Evolutionary conservation across 2,113 vertebrate genomes (phyloP), one percentile per base, ranked within the genome.

Genomic region (Gadus chalcogrammus): DNA sequence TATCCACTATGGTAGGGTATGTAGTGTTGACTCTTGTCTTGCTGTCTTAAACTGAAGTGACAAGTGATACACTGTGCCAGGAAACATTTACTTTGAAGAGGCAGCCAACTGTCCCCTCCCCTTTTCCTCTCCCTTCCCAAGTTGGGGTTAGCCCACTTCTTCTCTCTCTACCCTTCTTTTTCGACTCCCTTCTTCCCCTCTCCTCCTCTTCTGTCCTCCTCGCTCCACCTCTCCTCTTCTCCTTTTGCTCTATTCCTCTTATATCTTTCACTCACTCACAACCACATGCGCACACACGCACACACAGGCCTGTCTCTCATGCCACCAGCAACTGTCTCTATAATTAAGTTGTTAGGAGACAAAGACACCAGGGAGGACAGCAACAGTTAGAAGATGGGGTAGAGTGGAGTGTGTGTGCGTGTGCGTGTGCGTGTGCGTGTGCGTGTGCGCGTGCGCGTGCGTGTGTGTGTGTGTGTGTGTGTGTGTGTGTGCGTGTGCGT

Each of bases 1-100:
- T 8, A 58, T 35, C 55, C n/a, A 7, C 16, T 13, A n/a, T 58
- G 55, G 15, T n/a, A 58, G 55, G 15, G 13, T 15, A 27, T 62
- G 24, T 17, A 65, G 17, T 64, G 27, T 64, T 64, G 22, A 27
- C 38, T 42, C 53, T 31, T 24, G 62, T 22, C 65, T 22, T 61
- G 20, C 52, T 56, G 27, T 31, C 75, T 48, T 16, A 38, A 66
- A 61, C 18, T 65, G 52, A 12, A 71, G 63, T 38, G 38, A 72
- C 65, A 35, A 73, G 27, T 38, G 3, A 77, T 75, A 13, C 15
- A 13, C 59, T 12, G 59, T 61, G 9, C 86, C 64, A 58, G 31
- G 9, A 13, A 64, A 84, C 90, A 92, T 80, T 91, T 92, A 92
- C 85, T 87, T 76, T 92, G 88, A 91, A 89, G 87, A 53, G 69